A percentile compares a stretch with the other conserved stretches of the same genome.
Evolutionary conservation across 2,888 invertebrate genomes (phyloP).

Genomic region (Ichneumon xanthorius): DNA sequence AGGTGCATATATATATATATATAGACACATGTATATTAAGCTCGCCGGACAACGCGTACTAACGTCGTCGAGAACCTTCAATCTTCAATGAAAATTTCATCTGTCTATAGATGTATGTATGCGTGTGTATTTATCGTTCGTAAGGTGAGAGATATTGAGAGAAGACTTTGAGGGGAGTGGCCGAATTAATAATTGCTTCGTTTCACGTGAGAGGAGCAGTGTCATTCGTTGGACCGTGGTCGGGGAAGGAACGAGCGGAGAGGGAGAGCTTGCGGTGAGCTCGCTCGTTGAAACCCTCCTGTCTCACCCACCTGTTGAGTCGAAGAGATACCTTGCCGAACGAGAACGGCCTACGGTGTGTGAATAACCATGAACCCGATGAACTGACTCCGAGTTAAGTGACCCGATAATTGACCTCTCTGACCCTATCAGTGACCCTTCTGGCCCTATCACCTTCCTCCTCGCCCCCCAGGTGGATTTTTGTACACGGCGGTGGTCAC

Average conservation of each 20-base stretch:
- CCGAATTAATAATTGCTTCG: constrained; percentile 8
- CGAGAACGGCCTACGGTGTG: constrained; percentile 23
- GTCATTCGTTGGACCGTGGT: constrained; percentile 4
- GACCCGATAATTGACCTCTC: too few species aligned
- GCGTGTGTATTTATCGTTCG: neutral
- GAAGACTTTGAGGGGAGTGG: neutral
- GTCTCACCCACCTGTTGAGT: constrained; percentile 81
- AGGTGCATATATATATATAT: neutral
- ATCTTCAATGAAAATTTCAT: constrained; percentile 38
- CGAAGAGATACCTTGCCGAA: constrained; percentile 67
- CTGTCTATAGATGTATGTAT: neutral
- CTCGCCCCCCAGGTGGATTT: too few species aligned
- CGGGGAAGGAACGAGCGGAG: neutral
- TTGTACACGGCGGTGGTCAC: too few species aligned
- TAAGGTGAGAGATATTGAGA: neutral
- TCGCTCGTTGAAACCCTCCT: constrained; percentile 25
- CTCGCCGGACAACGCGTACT: neutral
- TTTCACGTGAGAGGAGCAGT: neutral
- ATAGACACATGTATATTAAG: neutral
- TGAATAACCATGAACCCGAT: too few species aligned
- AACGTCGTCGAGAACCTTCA: neutral
- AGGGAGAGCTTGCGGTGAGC: constrained; percentile 34
- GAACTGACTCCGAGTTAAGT: too few species aligned
- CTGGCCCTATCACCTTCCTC: too few species aligned
- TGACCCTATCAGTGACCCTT: too few species aligned